These are phyloP conservation scores for Parnassius orleans DNA, from an alignment of 2,888 invertebrate species.

Conservation along the genomic window DNA sequence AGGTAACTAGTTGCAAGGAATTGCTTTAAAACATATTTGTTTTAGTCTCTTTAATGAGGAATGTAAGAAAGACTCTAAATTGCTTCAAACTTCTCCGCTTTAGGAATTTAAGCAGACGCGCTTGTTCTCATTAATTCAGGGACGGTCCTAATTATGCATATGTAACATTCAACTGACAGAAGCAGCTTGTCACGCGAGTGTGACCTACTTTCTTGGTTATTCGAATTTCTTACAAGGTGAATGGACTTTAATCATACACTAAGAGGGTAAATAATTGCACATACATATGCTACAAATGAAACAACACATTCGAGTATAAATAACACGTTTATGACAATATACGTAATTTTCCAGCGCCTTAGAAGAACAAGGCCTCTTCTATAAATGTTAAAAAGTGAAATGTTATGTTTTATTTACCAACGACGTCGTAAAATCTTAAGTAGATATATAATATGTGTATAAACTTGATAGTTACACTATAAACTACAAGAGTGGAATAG, in stretches of 20 bases:
- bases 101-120: background rate
- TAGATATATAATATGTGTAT: no score
- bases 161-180: slow-evolving; percentile 16
- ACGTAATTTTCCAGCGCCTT: no score
- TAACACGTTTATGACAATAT: no score
- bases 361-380: no score
- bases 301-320: background rate
- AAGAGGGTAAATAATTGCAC: slow-evolving; percentile 5
- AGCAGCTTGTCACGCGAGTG: slow-evolving; percentile 14
- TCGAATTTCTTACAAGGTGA: slow-evolving; percentile 19
- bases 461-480: no score
- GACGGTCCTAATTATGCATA: slow-evolving; percentile 19
- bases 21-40: no score
- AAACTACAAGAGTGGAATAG: no score
- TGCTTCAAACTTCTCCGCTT: background rate
- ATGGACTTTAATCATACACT: slow-evolving; percentile 2
- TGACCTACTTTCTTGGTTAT: slow-evolving; percentile 22
- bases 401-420: no score
- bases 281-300: background rate
- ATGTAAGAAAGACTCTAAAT: background rate
- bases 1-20: no score
- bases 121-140: slow-evolving; percentile 15
- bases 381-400: no score
- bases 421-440: no score
- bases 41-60: no score